A percentile compares a stretch with the other conserved stretches of the same genome.
These are phyloP conservation scores for Pelusios castaneus DNA, from an alignment of 2,113 vertebrate genomes.

Conservation along the genomic window DNA sequence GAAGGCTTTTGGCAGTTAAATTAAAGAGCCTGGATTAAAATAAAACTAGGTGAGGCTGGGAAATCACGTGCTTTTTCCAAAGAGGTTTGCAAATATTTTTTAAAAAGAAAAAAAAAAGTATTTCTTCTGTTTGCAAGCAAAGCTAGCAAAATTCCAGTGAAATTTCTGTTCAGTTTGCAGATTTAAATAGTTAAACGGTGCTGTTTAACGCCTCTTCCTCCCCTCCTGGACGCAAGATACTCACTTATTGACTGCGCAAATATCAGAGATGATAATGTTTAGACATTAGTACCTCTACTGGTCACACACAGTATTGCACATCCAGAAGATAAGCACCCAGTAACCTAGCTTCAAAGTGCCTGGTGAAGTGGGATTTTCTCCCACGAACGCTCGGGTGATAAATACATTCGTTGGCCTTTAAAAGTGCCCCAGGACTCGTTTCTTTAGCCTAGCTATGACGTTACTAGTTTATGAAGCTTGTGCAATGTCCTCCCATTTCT, in stretches of 20 bases:
- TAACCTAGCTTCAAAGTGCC: too few species aligned
- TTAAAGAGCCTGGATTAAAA: too few species aligned
- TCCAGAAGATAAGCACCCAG: neutral
- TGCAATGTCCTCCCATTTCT: neutral
- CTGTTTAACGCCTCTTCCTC: neutral
- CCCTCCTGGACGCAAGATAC: neutral
- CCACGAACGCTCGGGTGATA: too few species aligned
- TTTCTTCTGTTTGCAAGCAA: neutral
- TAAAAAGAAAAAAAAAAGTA: neutral
- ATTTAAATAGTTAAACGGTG: neutral
- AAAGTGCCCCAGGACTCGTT: too few species aligned
- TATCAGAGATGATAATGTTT: neutral
- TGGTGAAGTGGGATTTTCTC: too few species aligned
- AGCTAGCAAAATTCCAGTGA: accelerated
- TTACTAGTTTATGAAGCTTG: neutral
- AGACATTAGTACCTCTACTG: neutral
- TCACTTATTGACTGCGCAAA: neutral
- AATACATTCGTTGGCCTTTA: too few species aligned
- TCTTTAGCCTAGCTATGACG: neutral
- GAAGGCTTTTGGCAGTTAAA: neutral
- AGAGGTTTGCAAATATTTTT: neutral
- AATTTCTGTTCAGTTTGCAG: neutral
- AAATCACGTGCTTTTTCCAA: neutral
- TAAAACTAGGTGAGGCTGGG: neutral
- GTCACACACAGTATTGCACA: neutral